phyloP scores from a whole-genome alignment of 2,113 vertebrate species.

The Scatophagus argus region DNA sequence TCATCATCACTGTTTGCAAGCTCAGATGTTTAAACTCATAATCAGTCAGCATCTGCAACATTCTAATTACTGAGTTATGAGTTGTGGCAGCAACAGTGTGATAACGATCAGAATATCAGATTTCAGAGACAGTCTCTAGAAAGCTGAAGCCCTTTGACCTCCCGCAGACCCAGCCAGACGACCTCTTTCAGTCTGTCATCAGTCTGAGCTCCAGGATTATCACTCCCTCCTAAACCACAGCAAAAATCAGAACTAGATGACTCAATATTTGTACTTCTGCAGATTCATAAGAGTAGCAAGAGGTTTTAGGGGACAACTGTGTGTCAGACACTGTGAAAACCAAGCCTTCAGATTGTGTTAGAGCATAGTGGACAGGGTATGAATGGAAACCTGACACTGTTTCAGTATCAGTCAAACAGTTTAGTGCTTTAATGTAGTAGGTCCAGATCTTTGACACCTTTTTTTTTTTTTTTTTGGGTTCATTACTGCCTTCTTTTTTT shows the following conservation, averaged over 20 bases:
- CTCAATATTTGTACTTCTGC: constrained; percentile 20
- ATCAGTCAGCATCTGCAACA: no score
- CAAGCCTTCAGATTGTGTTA: constrained; percentile 1
- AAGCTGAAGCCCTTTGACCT: constrained; percentile 36
- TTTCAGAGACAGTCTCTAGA: constrained; percentile 32
- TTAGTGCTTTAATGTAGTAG: background rate
- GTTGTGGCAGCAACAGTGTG: background rate
- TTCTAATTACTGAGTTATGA: no score
- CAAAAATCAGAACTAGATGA: constrained; percentile 5
- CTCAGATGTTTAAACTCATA: background rate
- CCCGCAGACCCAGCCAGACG: background rate
- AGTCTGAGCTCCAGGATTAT: constrained; percentile 26
- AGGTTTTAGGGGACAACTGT: background rate
- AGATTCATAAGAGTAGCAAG: background rate
- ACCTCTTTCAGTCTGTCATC: constrained; percentile 38
- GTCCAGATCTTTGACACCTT: no score
- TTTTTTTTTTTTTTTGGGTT: background rate
- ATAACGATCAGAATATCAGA: constrained; percentile 5
- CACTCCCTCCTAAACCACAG: constrained; percentile 17
- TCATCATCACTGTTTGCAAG: background rate
- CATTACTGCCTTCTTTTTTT: background rate
- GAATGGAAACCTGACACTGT: constrained; percentile 27
- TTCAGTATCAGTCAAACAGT: no score
- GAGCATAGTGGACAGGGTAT: background rate
- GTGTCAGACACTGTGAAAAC: constrained; percentile 5